Conservation (phyloP, 2,113 vertebrate species). For the Salvelinus namaycush region DNA sequence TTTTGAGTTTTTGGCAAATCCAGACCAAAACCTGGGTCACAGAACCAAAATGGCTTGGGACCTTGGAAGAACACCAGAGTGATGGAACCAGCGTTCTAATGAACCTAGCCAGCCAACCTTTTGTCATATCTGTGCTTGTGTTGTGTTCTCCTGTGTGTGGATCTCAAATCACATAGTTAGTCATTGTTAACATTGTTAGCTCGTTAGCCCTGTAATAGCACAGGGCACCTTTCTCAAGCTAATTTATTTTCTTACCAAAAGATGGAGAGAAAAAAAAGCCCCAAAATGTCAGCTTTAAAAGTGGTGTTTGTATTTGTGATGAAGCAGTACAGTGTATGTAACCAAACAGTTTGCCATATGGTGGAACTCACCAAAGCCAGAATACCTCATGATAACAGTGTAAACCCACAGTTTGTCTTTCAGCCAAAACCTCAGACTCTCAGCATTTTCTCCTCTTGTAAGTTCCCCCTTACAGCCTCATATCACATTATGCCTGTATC, state of each 20-base stretch:
- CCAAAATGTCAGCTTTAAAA: conserved; percentile 66
- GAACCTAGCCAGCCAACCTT: conserved; percentile 20
- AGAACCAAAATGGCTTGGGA: background rate
- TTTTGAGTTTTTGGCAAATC: background rate
- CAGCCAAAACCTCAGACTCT: conserved; percentile 20
- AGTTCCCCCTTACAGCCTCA: conserved; percentile 1
- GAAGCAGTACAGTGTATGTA: conserved; percentile 64
- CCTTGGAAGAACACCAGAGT: background rate
- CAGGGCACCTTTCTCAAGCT: conserved; percentile 36
- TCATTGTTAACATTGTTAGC: conserved; percentile 5
- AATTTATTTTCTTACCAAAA: conserved; percentile 66
- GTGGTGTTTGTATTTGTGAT: conserved; percentile 65
- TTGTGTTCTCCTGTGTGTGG: conserved; percentile 34
- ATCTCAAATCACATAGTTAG: conserved; percentile 33
- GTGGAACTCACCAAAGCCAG: conserved; percentile 66
- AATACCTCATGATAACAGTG: conserved; percentile 70
- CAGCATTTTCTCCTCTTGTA: background rate
- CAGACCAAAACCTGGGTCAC: background rate
- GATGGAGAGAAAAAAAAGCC: conserved; percentile 41
- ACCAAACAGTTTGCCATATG: conserved; percentile 64
- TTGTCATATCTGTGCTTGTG: conserved; percentile 50
- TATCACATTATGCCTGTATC: background rate
- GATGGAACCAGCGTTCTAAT: conserved; percentile 6
- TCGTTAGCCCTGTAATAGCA: conserved; percentile 20
- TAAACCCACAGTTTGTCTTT: conserved; percentile 42